phyloP scores from a whole-genome alignment of 2,888 invertebrate genomes.

The Cloeon dipterum region DNA sequence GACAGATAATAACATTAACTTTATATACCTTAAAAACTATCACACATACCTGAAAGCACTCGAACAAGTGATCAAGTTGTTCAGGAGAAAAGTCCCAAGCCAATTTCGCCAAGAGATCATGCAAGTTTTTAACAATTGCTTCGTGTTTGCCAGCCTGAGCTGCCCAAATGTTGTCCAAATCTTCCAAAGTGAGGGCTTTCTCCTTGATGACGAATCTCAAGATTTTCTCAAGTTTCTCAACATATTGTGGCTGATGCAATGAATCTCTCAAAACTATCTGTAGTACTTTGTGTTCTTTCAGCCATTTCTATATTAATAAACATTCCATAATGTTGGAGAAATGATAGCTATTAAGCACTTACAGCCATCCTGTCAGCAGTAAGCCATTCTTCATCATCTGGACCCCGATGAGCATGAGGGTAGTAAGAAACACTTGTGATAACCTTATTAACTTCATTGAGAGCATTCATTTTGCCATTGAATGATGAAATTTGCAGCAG shows the following conservation, averaged over 20 bases:
- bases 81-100: constrained; percentile 98
- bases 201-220: constrained; percentile 92
- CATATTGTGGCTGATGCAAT: constrained; percentile 91
- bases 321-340: background rate
- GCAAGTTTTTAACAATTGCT: constrained; percentile 94
- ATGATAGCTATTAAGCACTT: constrained; percentile 18
- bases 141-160: constrained; percentile 96
- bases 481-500: constrained; percentile 91
- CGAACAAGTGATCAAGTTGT: constrained; percentile 90
- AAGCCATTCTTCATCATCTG: constrained; percentile 75
- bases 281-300: constrained; percentile 83
- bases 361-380: constrained; percentile 88
- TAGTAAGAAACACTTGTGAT: constrained; percentile 78
- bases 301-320: constrained; percentile 51
- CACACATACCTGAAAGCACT: constrained; percentile 75
- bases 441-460: constrained; percentile 95
- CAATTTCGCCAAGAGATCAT: constrained; percentile 83
- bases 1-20: background rate
- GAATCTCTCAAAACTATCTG: constrained; percentile 90
- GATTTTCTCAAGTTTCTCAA: constrained; percentile 93
- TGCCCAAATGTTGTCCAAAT: constrained; percentile 89
- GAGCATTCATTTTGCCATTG: constrained; percentile 96
- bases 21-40: background rate
- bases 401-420: constrained; percentile 45
- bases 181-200: constrained; percentile 64